Evolutionary conservation across 2,113 vertebrate species (phyloP).

Genomic region (Ceyx melanurus): DNA sequence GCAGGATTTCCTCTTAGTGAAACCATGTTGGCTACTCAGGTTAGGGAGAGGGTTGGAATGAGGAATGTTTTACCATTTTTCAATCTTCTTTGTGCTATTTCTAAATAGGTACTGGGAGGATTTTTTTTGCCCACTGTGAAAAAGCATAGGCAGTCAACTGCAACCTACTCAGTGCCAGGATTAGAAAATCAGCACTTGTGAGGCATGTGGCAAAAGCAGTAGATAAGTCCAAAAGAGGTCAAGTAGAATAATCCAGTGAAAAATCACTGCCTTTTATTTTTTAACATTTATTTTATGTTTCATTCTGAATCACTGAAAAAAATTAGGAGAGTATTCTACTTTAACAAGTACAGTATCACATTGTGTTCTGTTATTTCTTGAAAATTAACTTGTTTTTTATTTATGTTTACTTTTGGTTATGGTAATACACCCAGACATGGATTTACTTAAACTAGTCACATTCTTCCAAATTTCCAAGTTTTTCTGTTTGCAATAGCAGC

Average conservation of each 20-base stretch:
- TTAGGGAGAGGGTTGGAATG: not conserved
- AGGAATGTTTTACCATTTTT: not conserved
- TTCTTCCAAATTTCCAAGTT: not conserved
- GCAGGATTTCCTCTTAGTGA: too few relatives aligned
- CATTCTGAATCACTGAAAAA: not conserved
- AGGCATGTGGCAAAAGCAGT: not conserved
- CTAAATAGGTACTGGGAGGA: not conserved
- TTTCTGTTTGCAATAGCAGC: not conserved
- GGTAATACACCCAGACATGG: not conserved
- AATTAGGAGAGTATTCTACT: not conserved
- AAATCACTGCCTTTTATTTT: not conserved
- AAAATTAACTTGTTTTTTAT: not conserved
- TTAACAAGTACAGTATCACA: not conserved
- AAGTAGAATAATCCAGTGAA: not conserved
- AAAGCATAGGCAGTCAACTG: slow-evolving; percentile 2
- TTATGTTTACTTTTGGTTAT: not conserved
- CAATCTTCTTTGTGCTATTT: not conserved
- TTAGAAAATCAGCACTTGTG: not conserved
- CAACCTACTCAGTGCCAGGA: not conserved
- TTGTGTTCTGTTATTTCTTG: not conserved
- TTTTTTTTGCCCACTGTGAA: not conserved
- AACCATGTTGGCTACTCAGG: not conserved
- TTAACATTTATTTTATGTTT: not conserved
- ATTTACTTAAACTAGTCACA: not conserved
- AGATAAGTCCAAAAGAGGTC: not conserved